Evolutionary conservation across 2,797 vertebrate species (phyloP).

Genomic region (Tolypeutes matacus): DNA sequence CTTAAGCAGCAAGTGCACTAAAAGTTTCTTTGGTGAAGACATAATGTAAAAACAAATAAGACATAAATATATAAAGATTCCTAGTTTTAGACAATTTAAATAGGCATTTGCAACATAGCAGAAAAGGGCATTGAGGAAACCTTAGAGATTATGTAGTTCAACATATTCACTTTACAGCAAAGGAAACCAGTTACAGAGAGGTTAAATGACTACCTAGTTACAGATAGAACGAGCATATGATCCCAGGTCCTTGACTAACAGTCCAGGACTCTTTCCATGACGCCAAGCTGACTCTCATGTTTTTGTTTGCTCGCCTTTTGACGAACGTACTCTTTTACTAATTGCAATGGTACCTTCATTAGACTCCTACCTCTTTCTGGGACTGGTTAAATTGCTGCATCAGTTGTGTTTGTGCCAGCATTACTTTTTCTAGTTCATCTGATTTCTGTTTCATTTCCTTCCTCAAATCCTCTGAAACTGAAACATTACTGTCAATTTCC

Average conservation of each 20-base stretch:
- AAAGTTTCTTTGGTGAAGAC: conserved; percentile 14
- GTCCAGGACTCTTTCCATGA: background rate
- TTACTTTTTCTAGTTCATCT: conserved; percentile 89
- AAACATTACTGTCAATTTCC: conserved; percentile 86
- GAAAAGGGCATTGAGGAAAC: background rate
- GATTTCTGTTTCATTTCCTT: conserved; percentile 89
- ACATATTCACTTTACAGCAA: background rate
- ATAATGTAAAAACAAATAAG: conserved; percentile 32
- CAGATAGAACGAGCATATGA: background rate
- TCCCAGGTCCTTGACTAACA: background rate
- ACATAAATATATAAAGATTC: background rate
- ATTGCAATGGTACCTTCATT: fast-evolving
- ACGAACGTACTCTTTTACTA: background rate
- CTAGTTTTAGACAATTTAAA: conserved; percentile 14
- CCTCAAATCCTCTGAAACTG: conserved; percentile 85
- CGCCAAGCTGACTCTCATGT: background rate
- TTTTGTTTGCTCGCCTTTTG: background rate
- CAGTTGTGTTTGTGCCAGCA: conserved; percentile 88
- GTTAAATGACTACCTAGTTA: background rate
- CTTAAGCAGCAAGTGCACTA: background rate
- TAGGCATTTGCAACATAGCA: conserved; percentile 6
- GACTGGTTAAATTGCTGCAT: conserved; percentile 87
- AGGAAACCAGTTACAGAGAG: background rate
- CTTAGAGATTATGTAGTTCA: background rate
- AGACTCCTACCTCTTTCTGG: conserved; percentile 91